Evolutionary conservation across 2,113 vertebrate genomes (phyloP).

Genomic region (Datnioides undecimradiatus): DNA sequence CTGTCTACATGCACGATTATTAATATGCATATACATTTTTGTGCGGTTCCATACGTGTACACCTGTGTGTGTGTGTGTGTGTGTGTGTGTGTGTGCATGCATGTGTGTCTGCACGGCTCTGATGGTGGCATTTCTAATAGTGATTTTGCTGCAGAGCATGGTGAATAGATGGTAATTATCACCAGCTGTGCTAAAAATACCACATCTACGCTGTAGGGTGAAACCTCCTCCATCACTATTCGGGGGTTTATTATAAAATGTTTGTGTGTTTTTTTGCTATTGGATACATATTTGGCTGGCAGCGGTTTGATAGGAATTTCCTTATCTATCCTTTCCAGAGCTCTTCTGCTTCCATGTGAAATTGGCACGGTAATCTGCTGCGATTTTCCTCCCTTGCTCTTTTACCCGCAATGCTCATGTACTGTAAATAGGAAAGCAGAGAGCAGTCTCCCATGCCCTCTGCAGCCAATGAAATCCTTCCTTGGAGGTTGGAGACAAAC

Average conservation of each 20-base stretch:
- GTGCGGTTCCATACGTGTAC: not conserved
- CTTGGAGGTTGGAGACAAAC: constrained; percentile 70
- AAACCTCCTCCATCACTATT: constrained; percentile 82
- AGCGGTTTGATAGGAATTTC: constrained; percentile 82
- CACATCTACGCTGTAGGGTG: constrained; percentile 75
- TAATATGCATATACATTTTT: constrained; percentile 12
- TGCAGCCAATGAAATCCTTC: constrained; percentile 73
- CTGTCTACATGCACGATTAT: constrained; percentile 9
- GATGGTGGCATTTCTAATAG: constrained; percentile 72
- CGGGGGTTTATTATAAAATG: constrained; percentile 80
- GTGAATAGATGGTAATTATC: constrained; percentile 83
- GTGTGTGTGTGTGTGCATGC: constrained; percentile 23
- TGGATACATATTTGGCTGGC: constrained; percentile 86
- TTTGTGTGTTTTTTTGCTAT: constrained; percentile 79
- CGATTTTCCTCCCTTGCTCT: constrained; percentile 80
- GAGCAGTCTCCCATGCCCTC: constrained; percentile 68
- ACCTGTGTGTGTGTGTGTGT: constrained; percentile 26
- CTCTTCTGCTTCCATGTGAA: constrained; percentile 83
- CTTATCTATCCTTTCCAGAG: constrained; percentile 88
- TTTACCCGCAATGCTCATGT: constrained; percentile 77
- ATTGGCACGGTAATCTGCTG: constrained; percentile 86
- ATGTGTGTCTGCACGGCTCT: constrained; percentile 31
- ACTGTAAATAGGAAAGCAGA: constrained; percentile 79
- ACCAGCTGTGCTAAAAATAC: constrained; percentile 81
- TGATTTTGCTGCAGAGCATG: constrained; percentile 62